Evolutionary conservation across 2,888 invertebrate species (phyloP).

Genomic region (Lepidochrysops patricia): DNA sequence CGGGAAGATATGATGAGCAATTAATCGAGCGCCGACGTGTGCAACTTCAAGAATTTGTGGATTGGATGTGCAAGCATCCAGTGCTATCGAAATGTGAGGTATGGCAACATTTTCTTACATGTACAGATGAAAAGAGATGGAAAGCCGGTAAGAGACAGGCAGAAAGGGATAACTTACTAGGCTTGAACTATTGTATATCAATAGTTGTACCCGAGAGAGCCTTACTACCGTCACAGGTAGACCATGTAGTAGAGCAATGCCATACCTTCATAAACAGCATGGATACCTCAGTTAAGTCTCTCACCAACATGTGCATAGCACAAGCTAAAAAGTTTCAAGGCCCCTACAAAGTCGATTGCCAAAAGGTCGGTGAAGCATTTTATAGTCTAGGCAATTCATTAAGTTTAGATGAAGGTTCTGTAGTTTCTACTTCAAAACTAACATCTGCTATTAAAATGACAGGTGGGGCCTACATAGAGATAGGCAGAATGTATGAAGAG

Average conservation of each 20-base stretch:
- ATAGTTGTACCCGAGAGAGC: constrained; percentile 89
- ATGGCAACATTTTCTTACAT: constrained; percentile 97
- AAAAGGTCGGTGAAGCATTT: constrained; percentile 91
- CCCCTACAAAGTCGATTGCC: constrained; percentile 91
- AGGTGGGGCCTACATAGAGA: constrained; percentile 91
- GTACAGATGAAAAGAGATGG: constrained; percentile 98
- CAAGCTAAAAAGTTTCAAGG: constrained; percentile 91
- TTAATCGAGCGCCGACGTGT: constrained; percentile 95
- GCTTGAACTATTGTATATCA: constrained; percentile 92
- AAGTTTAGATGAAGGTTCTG: constrained; percentile 82
- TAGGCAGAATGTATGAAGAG: constrained; percentile 91
- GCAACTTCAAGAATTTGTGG: constrained; percentile 96
- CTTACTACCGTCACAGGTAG: constrained; percentile 82
- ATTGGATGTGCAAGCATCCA: constrained; percentile 97
- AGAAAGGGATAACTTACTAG: constrained; percentile 93
- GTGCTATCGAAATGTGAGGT: constrained; percentile 93
- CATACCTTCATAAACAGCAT: constrained; percentile 86
- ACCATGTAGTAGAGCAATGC: constrained; percentile 89
- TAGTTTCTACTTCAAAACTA: constrained; percentile 77
- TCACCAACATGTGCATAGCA: constrained; percentile 86
- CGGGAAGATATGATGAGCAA: constrained; percentile 97
- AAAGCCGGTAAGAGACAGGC: constrained; percentile 96
- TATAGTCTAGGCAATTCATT: constrained; percentile 88
- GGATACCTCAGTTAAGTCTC: constrained; percentile 89
- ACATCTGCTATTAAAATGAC: constrained; percentile 89